Base-by-base conservation (phyloP, 2,888 invertebrate genomes). In the Troides helena region DNA sequence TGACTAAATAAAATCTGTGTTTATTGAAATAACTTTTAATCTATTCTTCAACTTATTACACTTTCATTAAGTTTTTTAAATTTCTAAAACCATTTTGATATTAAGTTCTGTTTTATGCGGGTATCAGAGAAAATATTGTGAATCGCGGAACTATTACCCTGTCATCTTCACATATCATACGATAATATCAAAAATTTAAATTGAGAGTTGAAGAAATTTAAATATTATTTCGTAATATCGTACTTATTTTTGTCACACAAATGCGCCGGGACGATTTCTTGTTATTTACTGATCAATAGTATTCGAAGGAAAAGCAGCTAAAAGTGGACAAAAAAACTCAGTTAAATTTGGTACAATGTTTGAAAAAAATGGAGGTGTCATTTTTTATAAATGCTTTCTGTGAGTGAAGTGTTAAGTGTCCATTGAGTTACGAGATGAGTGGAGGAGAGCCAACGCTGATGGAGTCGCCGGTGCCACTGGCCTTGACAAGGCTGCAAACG, bases 381-480 rank as follows among this genome's bases (percentile, higher is more conserved):
- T 65, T 72, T 59, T 62, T 72, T 59, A 67, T 23, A 63, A 17
- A 50, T 23, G 68, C 59, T 62, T 62, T 59, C 62, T 39, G 66
- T 78, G 73, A 79, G 67, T 77, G 74, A 79, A 84, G 83, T 86
- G 76, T 76, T 76, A 70, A 83, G 82, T 84, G 81, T 71, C 72
- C 79, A 81, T 82, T 80, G 68, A 77, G 72, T 75, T 75, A 65
- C 75, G 88, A 77, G 78, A 92, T 89, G 92, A 92, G 88, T 84
- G 85, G 86, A 53, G 78, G 82, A 78, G 92, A 92, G 77, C 86
- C 90, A 63, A 92, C 92, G 67, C 72, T 92, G 77, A 90, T 91
- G 69, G 92, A 92, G 84, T 89, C 92, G 74, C 92, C 92, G 73
- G 92, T 92, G 81, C 90, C 92, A 68, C 78, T 92, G 81, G 91